phyloP scores from a whole-genome alignment of 1,140 invertebrate genomes.

The Drosophila arizonae region DNA sequence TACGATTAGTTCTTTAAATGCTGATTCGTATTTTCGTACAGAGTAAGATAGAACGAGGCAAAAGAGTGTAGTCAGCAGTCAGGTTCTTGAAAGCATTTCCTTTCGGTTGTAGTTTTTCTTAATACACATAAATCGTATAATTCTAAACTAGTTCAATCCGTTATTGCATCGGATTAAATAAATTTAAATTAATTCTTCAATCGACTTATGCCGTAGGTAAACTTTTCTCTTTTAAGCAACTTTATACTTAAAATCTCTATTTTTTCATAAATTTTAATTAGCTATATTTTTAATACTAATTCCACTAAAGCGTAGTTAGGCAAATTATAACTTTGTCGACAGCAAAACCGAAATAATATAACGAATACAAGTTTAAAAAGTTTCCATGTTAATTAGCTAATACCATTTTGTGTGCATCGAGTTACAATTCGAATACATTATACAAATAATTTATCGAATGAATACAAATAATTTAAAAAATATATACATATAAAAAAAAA shows the following conservation, averaged over 20 bases:
- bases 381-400: conserved; percentile 29
- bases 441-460: conserved; percentile 25
- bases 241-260: conserved; percentile 4
- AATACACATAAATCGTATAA: conserved; percentile 10
- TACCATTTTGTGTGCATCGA: conserved; percentile 32
- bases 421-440: not conserved
- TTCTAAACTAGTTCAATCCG: not conserved
- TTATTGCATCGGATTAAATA: not conserved
- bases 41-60: conserved; percentile 3
- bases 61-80: conserved; percentile 8
- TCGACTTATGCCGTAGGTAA: conserved; percentile 45
- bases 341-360: conserved; percentile 4
- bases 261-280: conserved; percentile 22
- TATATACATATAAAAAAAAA: conserved; percentile 9
- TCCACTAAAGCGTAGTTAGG: conserved; percentile 24
- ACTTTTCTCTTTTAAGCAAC: conserved; percentile 1
- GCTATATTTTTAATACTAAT: conserved; percentile 6
- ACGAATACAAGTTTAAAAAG: not conserved
- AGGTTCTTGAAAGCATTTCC: conserved; percentile 25
- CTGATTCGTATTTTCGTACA: conserved; percentile 67
- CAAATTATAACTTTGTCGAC: not conserved
- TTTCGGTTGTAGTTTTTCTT: conserved; percentile 35
- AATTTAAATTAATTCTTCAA: conserved; percentile 27
- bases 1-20: conserved; percentile 63
- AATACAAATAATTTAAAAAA: conserved; percentile 20